Conservation (phyloP, 2,797 vertebrate species). For the Eremophila alpestris region DNA sequence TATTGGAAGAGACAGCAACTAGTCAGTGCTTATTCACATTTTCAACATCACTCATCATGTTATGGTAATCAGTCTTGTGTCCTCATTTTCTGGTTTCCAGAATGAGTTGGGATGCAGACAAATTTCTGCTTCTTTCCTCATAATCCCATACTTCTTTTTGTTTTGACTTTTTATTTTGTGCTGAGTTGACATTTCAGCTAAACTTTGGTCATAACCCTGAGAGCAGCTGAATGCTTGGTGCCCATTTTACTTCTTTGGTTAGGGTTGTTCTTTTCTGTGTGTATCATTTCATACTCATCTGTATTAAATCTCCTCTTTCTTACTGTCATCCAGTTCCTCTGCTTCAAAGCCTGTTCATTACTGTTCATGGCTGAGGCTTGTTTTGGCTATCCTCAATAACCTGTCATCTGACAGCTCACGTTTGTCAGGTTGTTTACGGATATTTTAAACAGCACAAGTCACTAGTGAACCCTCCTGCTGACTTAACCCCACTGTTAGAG, state of each 20-base stretch:
- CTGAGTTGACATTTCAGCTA: background rate
- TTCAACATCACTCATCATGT: background rate
- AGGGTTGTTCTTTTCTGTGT: fast-evolving
- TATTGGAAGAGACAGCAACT: background rate
- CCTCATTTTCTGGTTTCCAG: background rate
- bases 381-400: background rate
- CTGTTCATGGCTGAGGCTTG: background rate
- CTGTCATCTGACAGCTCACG: background rate
- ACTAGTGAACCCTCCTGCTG: background rate
- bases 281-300: background rate
- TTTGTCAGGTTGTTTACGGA: background rate
- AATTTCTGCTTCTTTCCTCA: background rate
- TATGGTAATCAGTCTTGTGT: background rate
- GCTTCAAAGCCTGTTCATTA: background rate
- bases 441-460: background rate
- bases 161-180: background rate
- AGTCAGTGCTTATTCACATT: constrained; percentile 16
- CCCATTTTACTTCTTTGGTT: background rate
- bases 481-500: background rate
- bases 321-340: background rate
- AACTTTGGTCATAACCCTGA: background rate
- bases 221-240: background rate
- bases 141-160: background rate
- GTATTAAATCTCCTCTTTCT: background rate
- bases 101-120: background rate